phyloP scores from a whole-genome alignment of 2,797 vertebrate genomes.

The Myiotriccus ornatus region DNA sequence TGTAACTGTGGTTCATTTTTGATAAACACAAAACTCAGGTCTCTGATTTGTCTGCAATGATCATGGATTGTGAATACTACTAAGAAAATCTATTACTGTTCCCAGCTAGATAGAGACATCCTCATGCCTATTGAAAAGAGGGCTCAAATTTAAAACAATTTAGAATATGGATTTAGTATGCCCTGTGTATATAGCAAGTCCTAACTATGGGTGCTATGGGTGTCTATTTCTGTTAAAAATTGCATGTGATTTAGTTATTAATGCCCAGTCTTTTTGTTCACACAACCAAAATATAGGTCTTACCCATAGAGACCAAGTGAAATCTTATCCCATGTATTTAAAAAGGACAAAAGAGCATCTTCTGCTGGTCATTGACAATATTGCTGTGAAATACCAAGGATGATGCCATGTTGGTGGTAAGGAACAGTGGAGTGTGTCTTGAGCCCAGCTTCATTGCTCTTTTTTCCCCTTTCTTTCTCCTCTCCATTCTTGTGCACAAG shows the following conservation, averaged over 20 bases:
- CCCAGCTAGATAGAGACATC: neutral
- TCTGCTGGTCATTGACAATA: constrained; percentile 1
- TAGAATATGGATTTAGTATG: neutral
- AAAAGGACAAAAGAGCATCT: constrained; percentile 10
- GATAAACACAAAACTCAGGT: constrained; percentile 18
- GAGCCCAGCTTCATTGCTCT: neutral
- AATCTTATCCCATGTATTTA: neutral
- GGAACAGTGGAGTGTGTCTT: neutral
- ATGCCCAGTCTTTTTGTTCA: neutral
- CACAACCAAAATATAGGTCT: neutral
- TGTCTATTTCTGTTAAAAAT: constrained; percentile 11
- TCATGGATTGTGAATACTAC: neutral
- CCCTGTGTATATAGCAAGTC: neutral
- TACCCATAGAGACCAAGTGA: neutral
- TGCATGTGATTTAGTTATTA: neutral
- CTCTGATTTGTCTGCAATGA: constrained; percentile 33
- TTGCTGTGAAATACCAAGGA: neutral
- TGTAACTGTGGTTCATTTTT: constrained; percentile 24
- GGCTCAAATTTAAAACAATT: constrained; percentile 24
- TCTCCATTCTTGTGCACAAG: neutral
- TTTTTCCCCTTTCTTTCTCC: neutral
- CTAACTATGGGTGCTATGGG: neutral
- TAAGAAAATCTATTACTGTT: constrained; percentile 31
- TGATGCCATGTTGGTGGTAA: neutral
- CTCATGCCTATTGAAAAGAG: neutral